Evolutionary conservation across 2,113 vertebrate species (phyloP).

Genomic region (Laticauda colubrina): DNA sequence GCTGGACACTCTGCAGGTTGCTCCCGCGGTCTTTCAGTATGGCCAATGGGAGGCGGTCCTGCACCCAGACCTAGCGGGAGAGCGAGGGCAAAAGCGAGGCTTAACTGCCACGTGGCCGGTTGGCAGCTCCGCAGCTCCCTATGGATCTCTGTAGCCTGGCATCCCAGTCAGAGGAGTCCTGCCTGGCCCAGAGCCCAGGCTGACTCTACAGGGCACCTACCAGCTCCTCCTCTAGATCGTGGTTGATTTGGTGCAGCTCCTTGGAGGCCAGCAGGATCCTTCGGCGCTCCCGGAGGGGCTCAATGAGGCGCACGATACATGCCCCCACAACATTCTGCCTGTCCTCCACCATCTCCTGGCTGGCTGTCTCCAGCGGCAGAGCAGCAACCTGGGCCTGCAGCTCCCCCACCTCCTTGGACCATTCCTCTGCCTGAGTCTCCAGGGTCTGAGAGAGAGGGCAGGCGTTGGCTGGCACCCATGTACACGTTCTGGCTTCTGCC

Average conservation of each 20-base stretch:
- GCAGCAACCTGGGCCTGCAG: constrained; percentile 80
- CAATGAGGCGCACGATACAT: constrained; percentile 85
- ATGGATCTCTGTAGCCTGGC: background rate
- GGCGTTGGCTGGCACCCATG: background rate
- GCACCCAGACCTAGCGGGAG: constrained; percentile 79
- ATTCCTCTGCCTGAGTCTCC: constrained; percentile 89
- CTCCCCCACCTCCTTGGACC: constrained; percentile 86
- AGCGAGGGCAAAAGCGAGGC: no score
- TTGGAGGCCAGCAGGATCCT: constrained; percentile 87
- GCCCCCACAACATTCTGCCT: constrained; percentile 80
- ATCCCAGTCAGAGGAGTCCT: background rate
- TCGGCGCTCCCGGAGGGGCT: constrained; percentile 86
- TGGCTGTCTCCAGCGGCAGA: constrained; percentile 75
- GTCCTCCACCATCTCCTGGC: constrained; percentile 73
- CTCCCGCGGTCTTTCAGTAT: constrained; percentile 80
- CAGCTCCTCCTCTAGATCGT: constrained; percentile 88
- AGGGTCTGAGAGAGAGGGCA: constrained; percentile 72
- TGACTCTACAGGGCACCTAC: constrained; percentile 67
- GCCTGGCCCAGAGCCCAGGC: background rate
- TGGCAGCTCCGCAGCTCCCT: background rate
- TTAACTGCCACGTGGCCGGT: background rate
- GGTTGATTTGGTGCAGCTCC: constrained; percentile 89
- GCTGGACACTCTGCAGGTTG: constrained; percentile 85
- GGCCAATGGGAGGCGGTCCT: constrained; percentile 85
- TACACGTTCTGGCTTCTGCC: background rate